A percentile compares a stretch with the other conserved stretches of the same genome.
phyloP scores from a whole-genome alignment of 2,113 vertebrate species.

The Puma concolor region DNA sequence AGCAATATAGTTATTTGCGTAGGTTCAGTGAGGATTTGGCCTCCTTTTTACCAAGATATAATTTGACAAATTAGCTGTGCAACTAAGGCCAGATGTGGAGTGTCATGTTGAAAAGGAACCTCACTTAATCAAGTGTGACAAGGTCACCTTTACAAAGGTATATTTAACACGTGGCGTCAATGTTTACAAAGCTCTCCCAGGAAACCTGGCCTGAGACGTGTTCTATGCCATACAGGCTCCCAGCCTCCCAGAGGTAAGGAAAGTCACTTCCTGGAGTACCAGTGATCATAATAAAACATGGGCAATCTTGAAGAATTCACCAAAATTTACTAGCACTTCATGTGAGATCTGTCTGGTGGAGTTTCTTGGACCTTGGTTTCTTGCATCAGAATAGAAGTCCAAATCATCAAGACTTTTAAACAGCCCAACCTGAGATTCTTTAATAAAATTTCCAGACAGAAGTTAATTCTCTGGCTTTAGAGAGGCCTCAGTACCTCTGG shows the following conservation, averaged over 20 bases:
- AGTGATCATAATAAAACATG: neutral
- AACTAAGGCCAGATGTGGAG: neutral
- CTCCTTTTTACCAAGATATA: neutral
- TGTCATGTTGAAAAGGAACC: neutral
- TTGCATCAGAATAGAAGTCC: neutral
- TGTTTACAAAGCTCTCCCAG: neutral
- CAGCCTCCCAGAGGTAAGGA: neutral
- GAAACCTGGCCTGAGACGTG: neutral
- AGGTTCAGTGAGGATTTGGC: neutral
- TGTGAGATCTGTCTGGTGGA: neutral
- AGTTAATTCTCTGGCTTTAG: neutral
- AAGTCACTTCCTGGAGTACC: neutral
- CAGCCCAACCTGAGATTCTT: neutral
- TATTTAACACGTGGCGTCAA: neutral
- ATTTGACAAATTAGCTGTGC: neutral
- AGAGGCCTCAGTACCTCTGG: neutral
- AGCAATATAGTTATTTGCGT: neutral
- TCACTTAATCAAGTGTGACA: neutral
- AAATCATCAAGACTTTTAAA: neutral
- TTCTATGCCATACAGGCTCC: neutral
- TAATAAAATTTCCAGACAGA: neutral
- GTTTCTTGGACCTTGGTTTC: neutral
- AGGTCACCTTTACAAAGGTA: neutral
- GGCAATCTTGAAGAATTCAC: neutral
- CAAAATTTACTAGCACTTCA: neutral